Base-by-base conservation (phyloP, 2,797 vertebrate genomes). In the Sandelia bainsii region DNA sequence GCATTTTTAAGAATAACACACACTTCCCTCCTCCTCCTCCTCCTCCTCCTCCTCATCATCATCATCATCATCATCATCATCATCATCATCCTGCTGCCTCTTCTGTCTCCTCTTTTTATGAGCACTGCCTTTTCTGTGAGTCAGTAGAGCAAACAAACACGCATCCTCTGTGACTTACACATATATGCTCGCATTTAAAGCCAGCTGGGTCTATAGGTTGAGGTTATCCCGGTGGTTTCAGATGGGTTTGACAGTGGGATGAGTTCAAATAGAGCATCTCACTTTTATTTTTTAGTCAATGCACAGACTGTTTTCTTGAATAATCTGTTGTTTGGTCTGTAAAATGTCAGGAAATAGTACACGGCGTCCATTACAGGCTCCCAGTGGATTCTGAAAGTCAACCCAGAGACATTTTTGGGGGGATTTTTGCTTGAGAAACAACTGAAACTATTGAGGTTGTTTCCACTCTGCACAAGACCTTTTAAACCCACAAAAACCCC, bases 1-100 rank as follows among this genome's bases (percentile, higher is more conserved):
- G 11, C 13, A 20, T 52, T 57, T 63, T 32, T 14, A 34, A 37
- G 34, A 44, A 20, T 4, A 37, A 57, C 37, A 67, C 57, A 45
- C 60, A 81, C 62, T 22, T 65, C 62, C 64, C 40, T 42, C 50
- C 19, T n/a, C n/a, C n/a, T n/a, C n/a, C n/a, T n/a, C n/a, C n/a
- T n/a, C n/a, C n/a, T n/a, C n/a, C n/a, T n/a, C n/a, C n/a, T n/a
- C n/a, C n/a, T 61, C 66, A 3, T 54, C 64, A 0, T 66, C 65
- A 0, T 81, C 62, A 4, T 52, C 72, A 37, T 72, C 65, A 64
- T 61, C 66, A 3, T 54, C 64, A 0, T 66, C 65, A 0, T 81
- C 62, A 4, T 52, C 72, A 37, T 72, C 65, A 64, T 81, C 57
- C 56, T 34, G n/a, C 42, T 70, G 20, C 66, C 53, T 72, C 44